Percentiles rank a stretch among this genome's conserved stretches.
phyloP scores from a whole-genome alignment of 2,888 invertebrate genomes.

The Pyralis farinalis region DNA sequence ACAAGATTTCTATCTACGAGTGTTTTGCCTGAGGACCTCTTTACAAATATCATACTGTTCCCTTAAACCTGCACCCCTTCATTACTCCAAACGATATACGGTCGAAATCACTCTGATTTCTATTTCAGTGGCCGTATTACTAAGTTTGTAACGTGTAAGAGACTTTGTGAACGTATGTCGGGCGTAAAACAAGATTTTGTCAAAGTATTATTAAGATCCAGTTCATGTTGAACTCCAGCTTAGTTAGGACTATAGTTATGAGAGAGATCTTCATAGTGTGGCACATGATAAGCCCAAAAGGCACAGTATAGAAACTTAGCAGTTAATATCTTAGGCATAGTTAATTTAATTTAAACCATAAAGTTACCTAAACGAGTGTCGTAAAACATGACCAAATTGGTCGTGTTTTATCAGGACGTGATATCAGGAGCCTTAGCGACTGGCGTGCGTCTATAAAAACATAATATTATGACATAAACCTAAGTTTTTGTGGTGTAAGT shows the following conservation, averaged over 20 bases:
- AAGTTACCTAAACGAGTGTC: no score
- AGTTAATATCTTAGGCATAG: not conserved
- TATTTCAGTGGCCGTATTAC: not conserved
- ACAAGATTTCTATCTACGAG: constrained; percentile 74
- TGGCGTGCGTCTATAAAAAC: no score
- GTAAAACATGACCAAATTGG: no score
- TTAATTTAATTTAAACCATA: no score
- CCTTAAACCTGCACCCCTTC: constrained; percentile 1
- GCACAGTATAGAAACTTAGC: constrained; percentile 4
- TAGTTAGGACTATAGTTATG: not conserved
- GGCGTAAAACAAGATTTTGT: constrained; percentile 74
- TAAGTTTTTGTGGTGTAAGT: no score
- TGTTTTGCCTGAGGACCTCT: constrained; percentile 64
- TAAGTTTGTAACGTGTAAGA: constrained; percentile 45
- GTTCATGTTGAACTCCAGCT: constrained; percentile 28
- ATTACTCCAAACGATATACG: constrained; percentile 12
- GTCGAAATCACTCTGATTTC: constrained; percentile 15
- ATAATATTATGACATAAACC: no score
- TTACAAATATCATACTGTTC: constrained; percentile 25
- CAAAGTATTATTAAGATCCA: constrained; percentile 66
- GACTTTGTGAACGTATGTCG: constrained; percentile 69
- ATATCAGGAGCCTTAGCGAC: no score
- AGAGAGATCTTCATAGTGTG: constrained; percentile 8
- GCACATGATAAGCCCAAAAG: constrained; percentile 18
- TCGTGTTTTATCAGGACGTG: no score